Percentiles rank a stretch among this genome's conserved stretches.
phyloP scores from a whole-genome alignment of 1,140 invertebrate species.

The Calephelis nemesis region DNA sequence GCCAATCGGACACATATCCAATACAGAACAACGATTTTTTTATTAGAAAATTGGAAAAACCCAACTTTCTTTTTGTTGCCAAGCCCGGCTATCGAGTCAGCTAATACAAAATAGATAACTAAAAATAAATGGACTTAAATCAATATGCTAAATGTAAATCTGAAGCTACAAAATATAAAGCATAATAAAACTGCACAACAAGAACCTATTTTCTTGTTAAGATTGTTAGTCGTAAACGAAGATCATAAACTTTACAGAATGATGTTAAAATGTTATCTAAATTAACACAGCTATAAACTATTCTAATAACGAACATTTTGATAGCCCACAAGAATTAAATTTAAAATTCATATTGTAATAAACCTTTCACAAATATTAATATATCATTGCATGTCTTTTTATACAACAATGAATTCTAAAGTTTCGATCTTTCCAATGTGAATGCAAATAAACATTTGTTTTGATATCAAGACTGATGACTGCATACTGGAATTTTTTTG shows the following conservation, averaged over 20 bases:
- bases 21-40: no score
- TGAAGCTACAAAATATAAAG: not conserved
- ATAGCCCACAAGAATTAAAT: slow-evolving; percentile 6
- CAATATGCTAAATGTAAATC: not conserved
- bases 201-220: slow-evolving; percentile 8
- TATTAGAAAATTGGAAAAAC: no score
- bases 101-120: no score
- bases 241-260: slow-evolving; percentile 14
- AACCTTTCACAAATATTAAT: not conserved
- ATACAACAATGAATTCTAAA: not conserved
- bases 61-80: no score
- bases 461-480: no score
- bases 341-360: slow-evolving; percentile 10
- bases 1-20: no score
- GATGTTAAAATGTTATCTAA: slow-evolving; percentile 19
- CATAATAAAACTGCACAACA: not conserved
- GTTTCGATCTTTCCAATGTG: no score
- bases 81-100: no score
- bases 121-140: not conserved
- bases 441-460: no score
- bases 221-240: slow-evolving; percentile 10
- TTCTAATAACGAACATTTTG: slow-evolving; percentile 12
- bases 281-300: slow-evolving; percentile 16
- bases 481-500: no score
- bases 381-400: not conserved